A percentile compares a stretch with the other conserved stretches of the same genome.
These are phyloP conservation scores for Patella depressa DNA, from an alignment of 2,888 invertebrate species.

Conservation along the genomic window DNA sequence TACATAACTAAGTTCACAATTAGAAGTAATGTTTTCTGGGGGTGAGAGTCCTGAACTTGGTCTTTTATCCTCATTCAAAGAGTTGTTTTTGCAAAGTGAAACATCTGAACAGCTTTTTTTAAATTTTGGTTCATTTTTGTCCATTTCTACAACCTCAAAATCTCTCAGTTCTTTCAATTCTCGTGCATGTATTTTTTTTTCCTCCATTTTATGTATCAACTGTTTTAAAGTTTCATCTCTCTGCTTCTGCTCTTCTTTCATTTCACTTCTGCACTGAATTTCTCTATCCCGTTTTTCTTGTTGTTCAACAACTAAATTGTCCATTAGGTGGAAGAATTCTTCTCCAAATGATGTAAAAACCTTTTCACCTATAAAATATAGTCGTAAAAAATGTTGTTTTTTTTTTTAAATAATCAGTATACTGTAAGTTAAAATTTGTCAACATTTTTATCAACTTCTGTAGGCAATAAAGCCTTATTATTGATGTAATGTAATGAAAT, in stretches of 20 bases:
- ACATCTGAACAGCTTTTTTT: background rate
- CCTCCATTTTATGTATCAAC: constrained; percentile 48
- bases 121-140: constrained; percentile 12
- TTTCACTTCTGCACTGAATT: constrained; percentile 36
- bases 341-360: constrained; percentile 55
- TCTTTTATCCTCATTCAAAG: constrained; percentile 12
- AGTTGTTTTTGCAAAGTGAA: constrained; percentile 12
- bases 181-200: background rate
- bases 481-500: no score
- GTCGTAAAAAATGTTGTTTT: background rate
- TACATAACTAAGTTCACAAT: background rate
- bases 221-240: constrained; percentile 48
- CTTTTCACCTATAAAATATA: constrained; percentile 25
- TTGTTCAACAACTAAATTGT: constrained; percentile 44
- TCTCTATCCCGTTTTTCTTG: constrained; percentile 51
- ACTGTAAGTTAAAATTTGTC: no score
- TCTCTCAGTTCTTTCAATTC: background rate
- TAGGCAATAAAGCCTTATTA: no score
- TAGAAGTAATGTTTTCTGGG: background rate
- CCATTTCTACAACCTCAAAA: background rate
- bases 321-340: constrained; percentile 51
- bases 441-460: no score
- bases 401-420: no score
- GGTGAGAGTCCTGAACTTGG: background rate
- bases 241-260: constrained; percentile 45